A percentile compares a stretch with the other conserved stretches of the same genome.
Conservation (phyloP, 2,888 invertebrate genomes). For the Teleiodes luculella region DNA sequence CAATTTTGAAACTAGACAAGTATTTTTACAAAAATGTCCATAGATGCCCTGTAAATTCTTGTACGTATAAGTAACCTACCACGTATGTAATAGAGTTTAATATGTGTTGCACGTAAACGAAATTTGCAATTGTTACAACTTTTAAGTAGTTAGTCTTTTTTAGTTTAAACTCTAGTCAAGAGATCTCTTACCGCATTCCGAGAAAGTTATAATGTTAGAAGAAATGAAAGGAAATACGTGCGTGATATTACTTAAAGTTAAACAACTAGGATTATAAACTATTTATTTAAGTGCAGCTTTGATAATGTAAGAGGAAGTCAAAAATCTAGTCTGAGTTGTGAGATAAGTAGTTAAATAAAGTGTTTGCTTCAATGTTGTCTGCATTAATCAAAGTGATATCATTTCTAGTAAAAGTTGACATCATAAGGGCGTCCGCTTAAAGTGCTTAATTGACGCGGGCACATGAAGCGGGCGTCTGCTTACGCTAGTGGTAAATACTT, state of each 20-base stretch:
- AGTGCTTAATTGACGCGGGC: no score
- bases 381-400: no score
- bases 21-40: neutral
- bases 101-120: neutral
- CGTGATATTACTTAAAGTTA: constrained; percentile 68
- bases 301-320: constrained; percentile 33
- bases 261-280: constrained; percentile 39
- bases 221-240: constrained; percentile 42
- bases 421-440: no score
- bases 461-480: no score
- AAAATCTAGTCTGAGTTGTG: constrained; percentile 60
- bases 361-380: no score
- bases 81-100: neutral
- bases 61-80: neutral
- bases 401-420: no score
- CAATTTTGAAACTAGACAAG: neutral
- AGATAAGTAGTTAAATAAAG: no score
- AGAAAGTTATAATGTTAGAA: constrained; percentile 20
- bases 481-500: no score
- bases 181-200: constrained; percentile 34
- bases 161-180: constrained; percentile 31
- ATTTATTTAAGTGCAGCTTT: constrained; percentile 51
- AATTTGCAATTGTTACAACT: neutral
- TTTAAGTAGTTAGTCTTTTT: neutral
- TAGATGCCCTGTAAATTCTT: neutral